Evolutionary conservation across 2,113 vertebrate species (phyloP), one percentile per base, ranked within the genome.

Genomic region (Lepidiolamprologus cunningtoni): DNA sequence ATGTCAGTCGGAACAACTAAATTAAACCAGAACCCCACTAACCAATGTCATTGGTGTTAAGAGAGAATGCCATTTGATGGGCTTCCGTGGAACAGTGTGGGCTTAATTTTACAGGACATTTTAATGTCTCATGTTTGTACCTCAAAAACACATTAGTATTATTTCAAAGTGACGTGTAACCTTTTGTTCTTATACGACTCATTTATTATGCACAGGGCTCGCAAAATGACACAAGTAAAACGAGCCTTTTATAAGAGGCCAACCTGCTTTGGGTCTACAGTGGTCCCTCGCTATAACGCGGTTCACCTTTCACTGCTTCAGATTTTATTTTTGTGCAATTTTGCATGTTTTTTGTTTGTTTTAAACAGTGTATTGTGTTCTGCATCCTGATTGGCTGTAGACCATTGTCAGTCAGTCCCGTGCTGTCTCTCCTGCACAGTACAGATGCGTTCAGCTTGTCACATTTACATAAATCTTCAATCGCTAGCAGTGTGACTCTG

Each of bases 281-380:
- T 31, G 14, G 55, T 58, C 26, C 14, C 55, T 58, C 26, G 5
- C 55, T 58, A 16, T 16, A 9, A 58, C 0, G 0, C 13, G 2
- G 26, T 28, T 57, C 54, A 28, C 55, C 54, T 57, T 57, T 57
- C 55, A 16, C 55, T 57, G 54, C 23, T 28, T 57, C 7, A 0
- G 23, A 13, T 28, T 57, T 57, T 8, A 26, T 5, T 57, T 57
- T 57, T 26, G 54, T 57, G 23, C 12, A 57, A 1, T 57, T 57
- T 57, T 57, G 12, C 23, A 57, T 57, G 54, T 57, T 19, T 50
- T 53, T 53, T 21, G 52, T 53, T 54, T 54, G n/a, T 54, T 54
- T 54, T 54, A 54, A 54, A 21, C 52, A 7, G 53, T 0, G 5
- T 53, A 6, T 23, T 54, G 53, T 23, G 53, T 54, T 23, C 53